A percentile compares a stretch with the other conserved stretches of the same genome.
Conservation (phyloP, 1,140 invertebrate genomes). For the Whitmania pigra region DNA sequence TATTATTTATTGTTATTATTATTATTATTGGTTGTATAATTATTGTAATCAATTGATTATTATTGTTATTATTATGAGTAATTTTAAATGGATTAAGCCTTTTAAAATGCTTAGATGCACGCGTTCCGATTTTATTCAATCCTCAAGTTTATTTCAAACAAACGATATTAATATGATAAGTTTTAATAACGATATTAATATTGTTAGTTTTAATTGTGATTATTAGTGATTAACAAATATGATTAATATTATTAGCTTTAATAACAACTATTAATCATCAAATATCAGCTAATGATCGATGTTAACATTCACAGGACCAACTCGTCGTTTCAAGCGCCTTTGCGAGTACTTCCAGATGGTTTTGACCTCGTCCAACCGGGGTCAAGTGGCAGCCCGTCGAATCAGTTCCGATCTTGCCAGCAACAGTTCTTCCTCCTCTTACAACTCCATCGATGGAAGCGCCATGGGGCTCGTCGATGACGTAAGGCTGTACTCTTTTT, state of each 20-base stretch:
- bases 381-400: conserved; percentile 16
- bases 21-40: too few relatives aligned
- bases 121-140: too few relatives aligned
- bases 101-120: too few relatives aligned
- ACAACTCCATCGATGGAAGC: conserved; percentile 23
- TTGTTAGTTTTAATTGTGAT: too few relatives aligned
- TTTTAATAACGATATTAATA: too few relatives aligned
- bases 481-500: not conserved
- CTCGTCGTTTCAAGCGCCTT: conserved; percentile 79
- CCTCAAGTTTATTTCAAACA: too few relatives aligned
- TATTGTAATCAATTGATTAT: too few relatives aligned
- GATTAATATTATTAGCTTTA: not conserved
- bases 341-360: conserved; percentile 81
- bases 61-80: not conserved
- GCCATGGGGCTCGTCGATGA: not conserved
- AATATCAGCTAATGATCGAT: not conserved
- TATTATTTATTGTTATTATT: not conserved
- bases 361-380: conserved; percentile 28
- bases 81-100: too few relatives aligned
- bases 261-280: not conserved
- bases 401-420: conserved; percentile 22
- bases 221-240: too few relatives aligned
- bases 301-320: conserved; percentile 57
- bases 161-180: too few relatives aligned
- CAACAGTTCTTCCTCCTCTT: conserved; percentile 23